Evolutionary conservation across 1,140 invertebrate genomes (phyloP).

Genomic region (Cydia fagiglandana): DNA sequence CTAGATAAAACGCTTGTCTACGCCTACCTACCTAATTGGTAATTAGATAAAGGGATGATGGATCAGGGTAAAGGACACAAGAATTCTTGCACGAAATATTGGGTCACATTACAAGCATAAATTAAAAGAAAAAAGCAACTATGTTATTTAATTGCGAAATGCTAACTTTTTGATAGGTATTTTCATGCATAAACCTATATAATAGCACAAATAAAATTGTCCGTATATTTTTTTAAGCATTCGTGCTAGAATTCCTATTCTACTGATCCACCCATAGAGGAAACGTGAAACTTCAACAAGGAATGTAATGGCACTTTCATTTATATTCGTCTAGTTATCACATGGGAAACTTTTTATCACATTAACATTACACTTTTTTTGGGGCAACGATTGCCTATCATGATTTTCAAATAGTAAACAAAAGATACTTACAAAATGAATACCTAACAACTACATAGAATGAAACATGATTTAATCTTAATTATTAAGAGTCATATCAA

Average conservation of each 20-base stretch:
- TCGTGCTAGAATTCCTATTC: slow-evolving; percentile 1
- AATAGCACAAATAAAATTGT: no score
- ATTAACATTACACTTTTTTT: slow-evolving; percentile 24
- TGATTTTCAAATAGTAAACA: slow-evolving; percentile 23
- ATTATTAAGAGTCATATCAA: neutral
- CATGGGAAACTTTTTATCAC: slow-evolving; percentile 39
- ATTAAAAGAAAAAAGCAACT: no score
- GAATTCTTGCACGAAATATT: slow-evolving; percentile 18
- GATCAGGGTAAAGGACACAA: neutral
- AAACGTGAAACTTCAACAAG: slow-evolving; percentile 31
- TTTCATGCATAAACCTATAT: no score
- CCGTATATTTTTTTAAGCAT: no score
- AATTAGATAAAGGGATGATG: neutral
- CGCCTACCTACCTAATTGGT: neutral
- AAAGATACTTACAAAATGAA: neutral
- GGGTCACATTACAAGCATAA: no score
- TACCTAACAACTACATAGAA: neutral
- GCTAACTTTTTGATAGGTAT: no score
- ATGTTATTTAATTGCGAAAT: no score
- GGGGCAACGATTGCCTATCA: slow-evolving; percentile 6
- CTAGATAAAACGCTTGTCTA: neutral
- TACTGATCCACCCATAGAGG: slow-evolving; percentile 18
- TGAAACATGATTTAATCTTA: slow-evolving; percentile 24
- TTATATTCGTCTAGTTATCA: slow-evolving; percentile 46
- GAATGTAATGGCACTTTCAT: slow-evolving; percentile 49